Conservation (phyloP, 2,888 invertebrate genomes). For the Spicauda simplicius region DNA sequence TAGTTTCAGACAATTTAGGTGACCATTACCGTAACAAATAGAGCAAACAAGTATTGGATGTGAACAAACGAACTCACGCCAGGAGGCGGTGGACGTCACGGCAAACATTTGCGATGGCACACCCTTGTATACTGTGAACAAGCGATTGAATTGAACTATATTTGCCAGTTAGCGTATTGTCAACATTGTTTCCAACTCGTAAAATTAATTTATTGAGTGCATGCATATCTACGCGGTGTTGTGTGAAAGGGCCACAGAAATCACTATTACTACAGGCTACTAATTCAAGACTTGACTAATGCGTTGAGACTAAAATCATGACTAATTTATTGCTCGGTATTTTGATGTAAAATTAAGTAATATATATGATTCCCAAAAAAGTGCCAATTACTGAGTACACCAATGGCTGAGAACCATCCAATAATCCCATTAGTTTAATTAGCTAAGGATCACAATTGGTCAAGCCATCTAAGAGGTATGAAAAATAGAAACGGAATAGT, state of each 20-base stretch:
- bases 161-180: slow-evolving; percentile 57
- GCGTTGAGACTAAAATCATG: too few relatives aligned
- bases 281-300: too few relatives aligned
- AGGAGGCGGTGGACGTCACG: slow-evolving; percentile 52
- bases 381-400: too few relatives aligned
- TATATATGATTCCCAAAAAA: too few relatives aligned
- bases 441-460: too few relatives aligned
- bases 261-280: background rate
- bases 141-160: slow-evolving; percentile 58
- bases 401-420: too few relatives aligned
- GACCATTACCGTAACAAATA: slow-evolving; percentile 75
- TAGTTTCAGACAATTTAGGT: slow-evolving; percentile 62
- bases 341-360: too few relatives aligned
- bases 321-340: too few relatives aligned
- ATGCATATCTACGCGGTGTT: background rate
- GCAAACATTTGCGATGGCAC: slow-evolving; percentile 68
- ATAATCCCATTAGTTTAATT: too few relatives aligned
- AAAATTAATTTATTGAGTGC: slow-evolving; percentile 29
- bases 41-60: slow-evolving; percentile 60
- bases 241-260: background rate
- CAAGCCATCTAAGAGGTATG: too few relatives aligned
- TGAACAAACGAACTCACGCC: slow-evolving; percentile 48
- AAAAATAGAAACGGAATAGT: too few relatives aligned
- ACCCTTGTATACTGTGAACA: slow-evolving; percentile 64
- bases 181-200: slow-evolving; percentile 41